A percentile compares a stretch with the other conserved stretches of the same genome.
phyloP scores from a whole-genome alignment of 2,113 vertebrate genomes.

The Holacanthus passer region DNA sequence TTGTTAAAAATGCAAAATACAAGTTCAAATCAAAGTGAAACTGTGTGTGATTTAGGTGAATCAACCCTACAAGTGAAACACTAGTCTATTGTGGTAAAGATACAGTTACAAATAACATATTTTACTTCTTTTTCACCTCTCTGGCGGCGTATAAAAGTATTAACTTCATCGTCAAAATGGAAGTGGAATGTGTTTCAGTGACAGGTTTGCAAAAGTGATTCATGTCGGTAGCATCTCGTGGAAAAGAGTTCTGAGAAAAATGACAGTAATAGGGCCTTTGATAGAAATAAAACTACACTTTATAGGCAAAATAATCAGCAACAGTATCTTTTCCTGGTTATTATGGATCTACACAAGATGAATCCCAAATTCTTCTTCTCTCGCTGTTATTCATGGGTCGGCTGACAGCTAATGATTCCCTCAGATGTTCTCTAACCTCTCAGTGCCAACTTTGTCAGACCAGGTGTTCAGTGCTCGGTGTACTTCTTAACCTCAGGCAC shows the following conservation, averaged over 20 bases:
- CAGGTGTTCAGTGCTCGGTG: slow-evolving; percentile 48
- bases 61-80: neutral
- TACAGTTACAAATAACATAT: neutral
- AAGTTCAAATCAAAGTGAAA: neutral
- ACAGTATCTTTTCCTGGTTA: slow-evolving; percentile 30
- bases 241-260: slow-evolving; percentile 37
- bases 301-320: slow-evolving; percentile 21
- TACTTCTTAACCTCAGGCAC: slow-evolving; percentile 6
- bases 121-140: slow-evolving; percentile 6
- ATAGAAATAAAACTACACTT: slow-evolving; percentile 51
- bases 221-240: slow-evolving; percentile 11
- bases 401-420: slow-evolving; percentile 61
- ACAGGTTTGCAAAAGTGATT: slow-evolving; percentile 37
- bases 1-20: neutral
- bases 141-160: neutral
- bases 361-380: slow-evolving; percentile 50
- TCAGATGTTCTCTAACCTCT: slow-evolving; percentile 55
- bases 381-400: slow-evolving; percentile 55
- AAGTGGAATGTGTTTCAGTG: slow-evolving; percentile 6
- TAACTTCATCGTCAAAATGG: neutral
- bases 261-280: slow-evolving; percentile 27
- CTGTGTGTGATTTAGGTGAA: neutral
- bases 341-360: slow-evolving; percentile 28
- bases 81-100: neutral
- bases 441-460: slow-evolving; percentile 35